These are phyloP conservation scores for Catharus bicknelli DNA, from an alignment of 2,113 vertebrate genomes.

Conservation along the genomic window DNA sequence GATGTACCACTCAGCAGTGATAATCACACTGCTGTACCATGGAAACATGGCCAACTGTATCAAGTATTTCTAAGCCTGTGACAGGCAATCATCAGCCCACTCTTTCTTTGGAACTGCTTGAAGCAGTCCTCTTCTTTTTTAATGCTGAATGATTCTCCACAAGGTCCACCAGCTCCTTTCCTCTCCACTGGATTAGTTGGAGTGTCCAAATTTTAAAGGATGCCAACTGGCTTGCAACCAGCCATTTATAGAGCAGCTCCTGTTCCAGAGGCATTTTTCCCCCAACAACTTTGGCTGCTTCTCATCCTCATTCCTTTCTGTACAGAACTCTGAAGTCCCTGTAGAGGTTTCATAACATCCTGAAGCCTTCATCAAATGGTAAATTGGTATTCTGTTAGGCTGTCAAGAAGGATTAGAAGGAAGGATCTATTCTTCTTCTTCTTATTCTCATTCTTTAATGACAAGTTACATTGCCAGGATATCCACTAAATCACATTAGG, in stretches of 20 bases:
- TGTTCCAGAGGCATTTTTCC: neutral
- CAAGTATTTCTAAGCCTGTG: neutral
- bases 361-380: constrained; percentile 58
- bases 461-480: constrained; percentile 45
- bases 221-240: constrained; percentile 28
- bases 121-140: neutral
- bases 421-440: constrained; percentile 49
- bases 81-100: neutral
- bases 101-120: constrained; percentile 1
- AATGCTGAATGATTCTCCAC: neutral
- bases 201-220: constrained; percentile 16
- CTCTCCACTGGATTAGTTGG: neutral
- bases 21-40: neutral
- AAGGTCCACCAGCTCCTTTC: neutral
- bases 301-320: constrained; percentile 25
- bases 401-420: constrained; percentile 56
- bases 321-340: constrained; percentile 31
- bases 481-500: constrained; percentile 57
- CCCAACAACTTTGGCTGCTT: constrained; percentile 10
- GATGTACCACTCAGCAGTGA: neutral
- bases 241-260: neutral
- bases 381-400: constrained; percentile 61
- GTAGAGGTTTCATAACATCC: constrained; percentile 48
- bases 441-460: constrained; percentile 49
- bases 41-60: neutral